Evolutionary conservation across 2,797 vertebrate genomes (phyloP).

Genomic region (Cichlasoma orientale): DNA sequence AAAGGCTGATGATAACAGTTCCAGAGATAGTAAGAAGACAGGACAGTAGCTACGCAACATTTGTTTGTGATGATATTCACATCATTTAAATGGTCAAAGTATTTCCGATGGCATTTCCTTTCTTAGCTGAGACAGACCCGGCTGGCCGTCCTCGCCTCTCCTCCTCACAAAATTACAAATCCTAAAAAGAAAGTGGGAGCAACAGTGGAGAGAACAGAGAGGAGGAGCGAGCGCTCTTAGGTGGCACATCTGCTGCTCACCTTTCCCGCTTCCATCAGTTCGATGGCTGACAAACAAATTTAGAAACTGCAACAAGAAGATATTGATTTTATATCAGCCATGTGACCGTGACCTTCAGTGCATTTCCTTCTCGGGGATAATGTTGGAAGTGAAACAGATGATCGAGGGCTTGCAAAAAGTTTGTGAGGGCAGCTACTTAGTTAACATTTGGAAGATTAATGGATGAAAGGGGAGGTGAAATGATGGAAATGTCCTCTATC

Average conservation of each 20-base stretch:
- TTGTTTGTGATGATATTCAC: not conserved
- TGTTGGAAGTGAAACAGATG: not conserved
- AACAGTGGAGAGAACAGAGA: not conserved
- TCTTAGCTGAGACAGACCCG: slow-evolving; percentile 40
- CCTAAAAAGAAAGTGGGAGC: slow-evolving; percentile 25
- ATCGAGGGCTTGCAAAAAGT: not conserved
- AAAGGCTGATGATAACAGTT: not conserved
- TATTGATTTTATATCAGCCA: slow-evolving; percentile 53
- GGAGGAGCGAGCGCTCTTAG: not conserved
- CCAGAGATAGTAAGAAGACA: not conserved
- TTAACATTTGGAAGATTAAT: not conserved
- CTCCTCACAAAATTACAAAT: slow-evolving; percentile 45
- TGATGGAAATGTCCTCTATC: not conserved
- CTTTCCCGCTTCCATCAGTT: slow-evolving; percentile 25
- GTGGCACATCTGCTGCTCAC: slow-evolving; percentile 35
- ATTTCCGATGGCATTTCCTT: slow-evolving; percentile 6
- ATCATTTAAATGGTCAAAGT: not conserved
- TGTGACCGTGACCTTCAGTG: slow-evolving; percentile 44
- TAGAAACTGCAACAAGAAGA: slow-evolving; percentile 54
- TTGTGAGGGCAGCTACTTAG: not conserved
- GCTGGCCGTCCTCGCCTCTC: slow-evolving; percentile 37
- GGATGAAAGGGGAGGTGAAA: not conserved
- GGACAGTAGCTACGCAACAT: not conserved
- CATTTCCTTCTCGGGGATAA: not conserved
- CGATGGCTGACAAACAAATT: slow-evolving; percentile 42